Conservation (phyloP, 2,113 vertebrate genomes). For the Recurvirostra avosetta region DNA sequence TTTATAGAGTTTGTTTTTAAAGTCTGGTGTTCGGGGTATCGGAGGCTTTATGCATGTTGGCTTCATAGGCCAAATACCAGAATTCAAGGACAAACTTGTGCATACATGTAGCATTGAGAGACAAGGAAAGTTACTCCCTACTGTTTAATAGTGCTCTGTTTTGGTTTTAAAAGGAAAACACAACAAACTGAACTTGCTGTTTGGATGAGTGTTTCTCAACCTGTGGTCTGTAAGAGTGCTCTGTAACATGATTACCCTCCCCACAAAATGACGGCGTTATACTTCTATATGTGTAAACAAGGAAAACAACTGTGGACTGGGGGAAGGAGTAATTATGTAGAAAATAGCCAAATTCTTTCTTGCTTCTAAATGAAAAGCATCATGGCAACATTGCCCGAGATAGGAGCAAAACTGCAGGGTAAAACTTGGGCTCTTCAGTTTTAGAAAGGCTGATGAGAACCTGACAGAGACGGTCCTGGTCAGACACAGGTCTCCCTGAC, state of each 20-base stretch:
- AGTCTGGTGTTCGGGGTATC: neutral
- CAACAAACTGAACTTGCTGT: constrained; percentile 39
- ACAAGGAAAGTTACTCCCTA: constrained; percentile 22
- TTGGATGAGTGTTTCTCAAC: constrained; percentile 28
- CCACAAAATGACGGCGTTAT: neutral
- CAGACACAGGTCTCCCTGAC: neutral
- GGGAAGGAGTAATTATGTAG: constrained; percentile 24
- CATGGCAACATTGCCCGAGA: neutral
- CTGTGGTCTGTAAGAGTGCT: constrained; percentile 36
- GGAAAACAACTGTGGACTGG: constrained; percentile 19
- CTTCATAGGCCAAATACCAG: constrained; percentile 28
- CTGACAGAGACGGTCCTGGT: neutral
- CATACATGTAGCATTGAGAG: constrained; percentile 33
- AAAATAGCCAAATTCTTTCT: neutral
- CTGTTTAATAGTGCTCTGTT: constrained; percentile 15
- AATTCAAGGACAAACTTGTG: constrained; percentile 52
- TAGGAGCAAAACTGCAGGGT: too few species aligned
- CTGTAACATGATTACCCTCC: neutral
- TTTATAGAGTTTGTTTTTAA: constrained; percentile 46
- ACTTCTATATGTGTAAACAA: constrained; percentile 18
- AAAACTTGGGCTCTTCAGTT: neutral
- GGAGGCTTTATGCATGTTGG: neutral
- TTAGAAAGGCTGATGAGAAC: neutral
- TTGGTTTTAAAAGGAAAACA: constrained; percentile 35
- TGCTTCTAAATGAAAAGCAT: constrained; percentile 1